A percentile compares a stretch with the other conserved stretches of the same genome.
Evolutionary conservation across 92 coral and sea anemone genomes (phyloP).

Genomic region (Blastomussa wellsi): DNA sequence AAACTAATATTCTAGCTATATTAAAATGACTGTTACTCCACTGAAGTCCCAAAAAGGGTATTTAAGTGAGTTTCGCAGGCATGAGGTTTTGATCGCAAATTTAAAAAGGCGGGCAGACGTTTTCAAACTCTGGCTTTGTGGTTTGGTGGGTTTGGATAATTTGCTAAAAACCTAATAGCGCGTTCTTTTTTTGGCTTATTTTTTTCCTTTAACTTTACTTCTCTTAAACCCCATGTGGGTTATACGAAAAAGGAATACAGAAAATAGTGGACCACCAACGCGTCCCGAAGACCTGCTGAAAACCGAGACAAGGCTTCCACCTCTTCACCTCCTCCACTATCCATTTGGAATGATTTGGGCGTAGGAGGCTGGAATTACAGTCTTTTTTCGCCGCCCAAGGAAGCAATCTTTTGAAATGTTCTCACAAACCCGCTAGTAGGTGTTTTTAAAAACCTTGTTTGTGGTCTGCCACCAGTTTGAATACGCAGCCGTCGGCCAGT

Average conservation of each 20-base stretch:
- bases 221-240: neutral
- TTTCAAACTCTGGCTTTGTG: no score
- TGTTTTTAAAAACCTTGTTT: neutral
- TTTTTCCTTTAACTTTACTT: no score
- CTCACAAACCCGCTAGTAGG: neutral
- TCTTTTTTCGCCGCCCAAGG: neutral
- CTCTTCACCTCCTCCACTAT: neutral
- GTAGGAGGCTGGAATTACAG: neutral
- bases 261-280: neutral
- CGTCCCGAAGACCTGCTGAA: neutral
- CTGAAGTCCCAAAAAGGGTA: no score
- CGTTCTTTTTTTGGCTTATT: no score
- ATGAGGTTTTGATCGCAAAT: no score
- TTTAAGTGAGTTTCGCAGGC: no score
- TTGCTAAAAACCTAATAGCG: no score
- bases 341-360: neutral
- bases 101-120: no score
- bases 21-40: no score
- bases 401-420: neutral
- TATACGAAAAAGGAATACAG: neutral
- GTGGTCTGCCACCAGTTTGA: neutral
- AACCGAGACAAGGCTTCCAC: neutral
- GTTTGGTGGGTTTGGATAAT: no score
- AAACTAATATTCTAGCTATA: no score
- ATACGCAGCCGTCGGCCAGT: neutral